These are phyloP conservation scores for Gallinago media DNA, from an alignment of 2,113 vertebrate species.

Conservation along the genomic window DNA sequence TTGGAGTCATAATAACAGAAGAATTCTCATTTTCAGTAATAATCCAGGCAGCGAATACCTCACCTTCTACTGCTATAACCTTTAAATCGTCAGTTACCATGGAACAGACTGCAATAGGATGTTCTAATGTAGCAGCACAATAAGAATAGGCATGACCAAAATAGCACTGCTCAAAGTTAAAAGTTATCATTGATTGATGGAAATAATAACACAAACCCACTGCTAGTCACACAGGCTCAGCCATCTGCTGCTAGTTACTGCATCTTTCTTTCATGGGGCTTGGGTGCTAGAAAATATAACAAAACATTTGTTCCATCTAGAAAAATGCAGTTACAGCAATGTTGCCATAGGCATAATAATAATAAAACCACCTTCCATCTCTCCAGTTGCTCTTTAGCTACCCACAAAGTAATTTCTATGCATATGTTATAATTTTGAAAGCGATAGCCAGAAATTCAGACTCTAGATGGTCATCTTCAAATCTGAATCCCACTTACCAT, in stretches of 20 bases:
- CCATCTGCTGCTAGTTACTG: background rate
- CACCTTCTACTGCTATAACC: background rate
- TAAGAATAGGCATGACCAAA: background rate
- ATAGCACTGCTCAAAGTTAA: background rate
- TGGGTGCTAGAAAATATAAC: background rate
- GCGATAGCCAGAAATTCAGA: background rate
- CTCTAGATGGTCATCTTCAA: background rate
- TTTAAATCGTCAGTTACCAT: background rate
- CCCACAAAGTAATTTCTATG: background rate
- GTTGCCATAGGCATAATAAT: background rate
- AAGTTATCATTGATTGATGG: conserved; percentile 1
- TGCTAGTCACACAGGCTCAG: background rate
- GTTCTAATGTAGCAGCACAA: background rate
- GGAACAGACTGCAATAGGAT: background rate
- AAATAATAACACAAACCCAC: background rate
- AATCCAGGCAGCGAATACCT: background rate
- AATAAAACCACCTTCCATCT: background rate
- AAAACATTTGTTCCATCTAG: background rate
- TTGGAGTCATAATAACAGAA: background rate
- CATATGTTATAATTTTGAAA: background rate
- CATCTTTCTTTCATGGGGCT: background rate
- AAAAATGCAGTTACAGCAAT: background rate
- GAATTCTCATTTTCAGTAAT: background rate
- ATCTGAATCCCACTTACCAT: background rate
- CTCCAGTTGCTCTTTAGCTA: background rate